These are phyloP conservation scores for Mastomys coucha DNA, from an alignment of 2,113 vertebrate species.

Conservation along the genomic window DNA sequence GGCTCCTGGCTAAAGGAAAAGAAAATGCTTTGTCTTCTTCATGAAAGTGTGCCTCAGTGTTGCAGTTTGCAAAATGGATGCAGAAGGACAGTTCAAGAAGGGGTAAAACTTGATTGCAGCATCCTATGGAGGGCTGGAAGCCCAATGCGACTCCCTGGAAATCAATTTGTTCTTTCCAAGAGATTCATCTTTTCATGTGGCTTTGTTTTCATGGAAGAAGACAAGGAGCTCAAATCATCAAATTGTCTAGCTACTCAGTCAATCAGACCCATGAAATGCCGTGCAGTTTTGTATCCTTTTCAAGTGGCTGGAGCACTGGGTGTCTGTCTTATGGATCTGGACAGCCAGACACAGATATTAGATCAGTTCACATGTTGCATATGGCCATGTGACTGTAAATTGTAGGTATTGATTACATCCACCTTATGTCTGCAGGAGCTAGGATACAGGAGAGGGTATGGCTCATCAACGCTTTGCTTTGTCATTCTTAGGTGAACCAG, in stretches of 20 bases:
- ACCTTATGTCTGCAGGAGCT: neutral
- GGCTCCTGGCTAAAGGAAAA: neutral
- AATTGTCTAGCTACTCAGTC: neutral
- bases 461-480: neutral
- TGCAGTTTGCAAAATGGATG: neutral
- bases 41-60: rapidly evolving
- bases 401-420: neutral
- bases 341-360: neutral
- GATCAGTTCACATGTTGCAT: neutral
- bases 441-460: neutral
- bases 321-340: neutral
- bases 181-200: neutral
- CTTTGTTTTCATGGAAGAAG: neutral
- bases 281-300: neutral
- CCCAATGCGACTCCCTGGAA: neutral
- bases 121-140: neutral
- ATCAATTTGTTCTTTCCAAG: neutral
- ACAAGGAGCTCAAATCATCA: neutral
- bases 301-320: neutral
- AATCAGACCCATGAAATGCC: neutral
- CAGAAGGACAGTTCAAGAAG: neutral
- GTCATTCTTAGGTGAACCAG: too few species aligned
- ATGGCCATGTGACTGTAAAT: neutral
- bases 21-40: neutral
- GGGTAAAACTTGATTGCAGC: neutral